Evolutionary conservation across 2,797 vertebrate species (phyloP), one percentile per base, ranked within the genome.

Genomic region (Macropodus opercularis): DNA sequence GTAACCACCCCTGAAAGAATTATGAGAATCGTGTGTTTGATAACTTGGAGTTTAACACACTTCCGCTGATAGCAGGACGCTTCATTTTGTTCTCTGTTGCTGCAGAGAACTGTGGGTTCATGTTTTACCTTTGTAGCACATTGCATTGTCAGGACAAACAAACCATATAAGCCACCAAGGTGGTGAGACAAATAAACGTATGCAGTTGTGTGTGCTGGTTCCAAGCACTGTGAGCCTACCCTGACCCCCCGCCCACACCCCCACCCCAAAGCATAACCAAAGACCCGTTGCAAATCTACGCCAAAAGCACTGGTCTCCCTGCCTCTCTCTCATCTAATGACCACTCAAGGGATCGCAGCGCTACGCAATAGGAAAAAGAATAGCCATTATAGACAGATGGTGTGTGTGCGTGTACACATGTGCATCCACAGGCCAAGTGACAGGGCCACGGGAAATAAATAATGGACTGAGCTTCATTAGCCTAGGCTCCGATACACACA

Each of bases 311-410:
- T 46, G 73, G 71, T 82, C 79, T 87, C 81, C 76, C 76, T 85
- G 72, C 56, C 70, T 87, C 75, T 84, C 79, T 85, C 71, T 70
- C 69, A 63, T 88, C 87, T 93, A 93, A 93, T 93, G 92, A 93
- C 89, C 84, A 91, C 92, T 91, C 92, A 12, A 70, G 92, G 92
- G 92, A 93, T 74, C 60, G 52, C 66, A 85, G 80, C 53, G 50
- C 86, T 84, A 85, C 82, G 88, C 80, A 71, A 67, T 66, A 79
- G 49, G 70, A 78, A 83, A 80, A 72, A 87, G 84, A 92, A 63
- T 29, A 69, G 90, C 90, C 90, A 92, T 91, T 91, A 88, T 64
- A 88, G 87, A 90, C 92, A 93, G 91, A 91, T 93, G 91, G 88
- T 83, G 76, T 42, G 63, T 69, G 75, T 41, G 39, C 82, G 83